Base-by-base conservation (phyloP, 2,797 vertebrate genomes). In the Coendou prehensilis region DNA sequence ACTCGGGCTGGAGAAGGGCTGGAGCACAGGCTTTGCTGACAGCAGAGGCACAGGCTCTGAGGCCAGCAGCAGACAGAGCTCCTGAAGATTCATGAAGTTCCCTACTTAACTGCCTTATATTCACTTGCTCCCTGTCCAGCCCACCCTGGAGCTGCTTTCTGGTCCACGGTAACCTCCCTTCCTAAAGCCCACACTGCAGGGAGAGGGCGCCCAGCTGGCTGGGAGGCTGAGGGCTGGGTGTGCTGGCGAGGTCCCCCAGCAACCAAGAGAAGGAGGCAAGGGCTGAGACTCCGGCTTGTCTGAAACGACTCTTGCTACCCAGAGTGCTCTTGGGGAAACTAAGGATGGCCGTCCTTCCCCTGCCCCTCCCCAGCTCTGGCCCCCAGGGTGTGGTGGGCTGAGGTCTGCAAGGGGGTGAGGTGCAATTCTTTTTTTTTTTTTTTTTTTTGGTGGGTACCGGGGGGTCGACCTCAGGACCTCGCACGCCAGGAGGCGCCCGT, bases 301-400 rank as follows among this genome's bases (percentile, higher is more conserved):
- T 8, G 57, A 23, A 80, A n/a, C 11, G 11, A 0, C 28, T 82
- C 52, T 47, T 50, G 80, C 56, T 54, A 6, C 50, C 2, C 1
- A 47, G 22, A 14, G 2, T 15, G 50, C 15, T 20, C 41, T 67
- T 47, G 57, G 47, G 23, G 28, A 80, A 79, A 59, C 13, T 13
- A 3, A 3, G 7, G 28, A 64, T 5, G 6, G 18, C 76, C 83
- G 50, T 87, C 93, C 22, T 41, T 52, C 63, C 45, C 17, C 47
- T 3, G 54, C 11, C 54, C 45, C n/a, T 30, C 59, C 9, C 76
- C 14, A 1, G 41, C 4, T 9, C 61, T 0, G 13, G 18, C n/a
- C 56, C 26, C 47, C 26, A 30, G 0, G 41, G 20, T 1, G 9
- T 0, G 47, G 23, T 22, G 26, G 82, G 30, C 17, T 0, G 6